Conservation (phyloP, 2,113 vertebrate species). For the Sturnus vulgaris region DNA sequence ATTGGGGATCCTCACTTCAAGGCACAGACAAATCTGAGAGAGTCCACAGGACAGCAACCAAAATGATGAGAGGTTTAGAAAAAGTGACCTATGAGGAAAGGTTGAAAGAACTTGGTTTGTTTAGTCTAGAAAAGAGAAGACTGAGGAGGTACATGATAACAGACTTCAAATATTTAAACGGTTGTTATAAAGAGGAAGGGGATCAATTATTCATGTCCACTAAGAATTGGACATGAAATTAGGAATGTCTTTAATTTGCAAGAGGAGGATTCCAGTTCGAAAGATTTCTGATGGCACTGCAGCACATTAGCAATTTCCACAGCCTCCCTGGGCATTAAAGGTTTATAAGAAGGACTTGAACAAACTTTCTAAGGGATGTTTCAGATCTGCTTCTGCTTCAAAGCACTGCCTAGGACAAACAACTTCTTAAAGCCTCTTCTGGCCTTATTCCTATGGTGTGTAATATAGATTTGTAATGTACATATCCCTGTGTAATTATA, state of each 20-base stretch:
- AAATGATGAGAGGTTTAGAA: slow-evolving; percentile 46
- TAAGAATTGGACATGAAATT: slow-evolving; percentile 51
- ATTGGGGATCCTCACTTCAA: background rate
- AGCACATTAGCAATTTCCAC: slow-evolving; percentile 1
- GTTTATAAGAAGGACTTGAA: background rate
- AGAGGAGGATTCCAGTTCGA: background rate
- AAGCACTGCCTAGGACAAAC: background rate
- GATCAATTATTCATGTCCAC: slow-evolving; percentile 60
- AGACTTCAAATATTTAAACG: slow-evolving; percentile 60
- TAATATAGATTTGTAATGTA: background rate
- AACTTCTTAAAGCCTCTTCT: slow-evolving; percentile 3
- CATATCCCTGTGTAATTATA: background rate
- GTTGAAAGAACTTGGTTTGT: slow-evolving; percentile 63
- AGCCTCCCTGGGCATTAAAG: background rate
- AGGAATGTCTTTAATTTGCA: slow-evolving; percentile 37
- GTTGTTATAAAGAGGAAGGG: slow-evolving; percentile 49
- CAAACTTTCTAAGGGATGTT: background rate
- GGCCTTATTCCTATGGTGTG: background rate
- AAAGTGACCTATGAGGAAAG: slow-evolving; percentile 57
- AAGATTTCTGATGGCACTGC: background rate
- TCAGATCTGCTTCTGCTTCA: background rate
- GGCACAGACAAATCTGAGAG: background rate
- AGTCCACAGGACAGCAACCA: slow-evolving; percentile 8
- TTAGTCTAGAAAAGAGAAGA: slow-evolving; percentile 61
- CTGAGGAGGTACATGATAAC: slow-evolving; percentile 60